Base-by-base conservation (phyloP, 2,113 vertebrate species). In the Otolemur garnettii region DNA sequence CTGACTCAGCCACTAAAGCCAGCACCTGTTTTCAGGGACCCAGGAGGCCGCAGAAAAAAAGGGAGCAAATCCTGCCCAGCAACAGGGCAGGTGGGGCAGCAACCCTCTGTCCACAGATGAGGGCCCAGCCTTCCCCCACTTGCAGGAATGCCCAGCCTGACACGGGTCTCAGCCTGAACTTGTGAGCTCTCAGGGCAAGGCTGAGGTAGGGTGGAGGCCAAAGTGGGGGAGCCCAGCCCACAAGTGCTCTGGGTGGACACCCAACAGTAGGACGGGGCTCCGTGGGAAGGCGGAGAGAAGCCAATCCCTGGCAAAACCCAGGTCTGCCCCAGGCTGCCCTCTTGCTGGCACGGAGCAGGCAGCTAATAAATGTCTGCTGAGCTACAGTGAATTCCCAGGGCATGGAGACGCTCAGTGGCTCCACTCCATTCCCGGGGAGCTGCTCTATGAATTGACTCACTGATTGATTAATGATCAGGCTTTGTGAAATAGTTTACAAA, bases 241-340 rank as follows among this genome's bases (percentile, higher is more conserved):
- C 11, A 3, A 79, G 69, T 14, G 75, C 57, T n/a, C 64, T 45
- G 71, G 74, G 26, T 68, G 83, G 81, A 78, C 77, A 74, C 59
- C 68, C 1, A 2, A 7, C 22, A 24, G 68, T 0, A 0, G 35
- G 74, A 60, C 45, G 28, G 55, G 87, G 12, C n/a, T 59, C 80
- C 0, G 1, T 94, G 96, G 94, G 96, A 96, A 97, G 79, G 74
- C 4, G 15, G 50, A 62, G 88, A 68, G 77, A 93, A 79, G 50
- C 62, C 57, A 5, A n/a, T 78, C 68, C 66, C 84, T 45, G 74
- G 87, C 33, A 69, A 91, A 77, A 7, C 4, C 62, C 42, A 60
- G 69, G 38, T 18, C 21, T 60, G 83, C 94, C 85, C 24, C 45
- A 28, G 94, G 91, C 88, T 45, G 26, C 30, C 38, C 69, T 22